Base-by-base conservation (phyloP, 1,140 invertebrate species). In the Neodiprion lecontei region DNA sequence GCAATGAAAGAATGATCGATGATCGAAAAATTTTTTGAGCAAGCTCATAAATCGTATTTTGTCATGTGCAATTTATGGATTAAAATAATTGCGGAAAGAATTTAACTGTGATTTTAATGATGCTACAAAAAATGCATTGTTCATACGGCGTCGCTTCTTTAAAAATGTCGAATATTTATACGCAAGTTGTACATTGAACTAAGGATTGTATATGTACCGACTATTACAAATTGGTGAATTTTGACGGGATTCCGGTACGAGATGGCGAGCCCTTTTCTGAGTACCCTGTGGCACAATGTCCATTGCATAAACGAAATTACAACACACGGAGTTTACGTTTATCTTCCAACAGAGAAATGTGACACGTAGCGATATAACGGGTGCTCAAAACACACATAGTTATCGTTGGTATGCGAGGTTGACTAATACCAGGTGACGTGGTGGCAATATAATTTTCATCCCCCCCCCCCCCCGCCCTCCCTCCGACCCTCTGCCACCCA, bases 361-460 rank as follows among this genome's bases (percentile, higher is more conserved):
- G 81, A 82, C 70, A 78, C 79, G 82, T 79, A 72, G 78, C 72
- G 12, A 77, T 72, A 77, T 82, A 82, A 82, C 81, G 81, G 79
- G 72, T 82, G 81, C 81, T 82, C 74, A 79, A 82, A 75, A 81
- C 80, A 81, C 81, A 82, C 81, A 82, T 81, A 81, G 81, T 79
- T 82, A 82, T 81, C 78, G 76, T 70, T 72, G 77, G 78, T 78
- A 82, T 80, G 79, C 74, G 75, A 65, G 65, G 72, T 75, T 77
- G 83, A 84, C 79, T 84, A 84, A 79, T 77, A 78, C 75, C 77
- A 79, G 74, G 75, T 79, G 82, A 81, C 80, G 79, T 78, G 79
- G 79, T 75, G 77, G 79, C 78, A 79, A 79, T 84, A 85, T 85
- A 83, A 85, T 85, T 86, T 86, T 82, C 81, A 82, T 12, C 83